phyloP scores from a whole-genome alignment of 2,113 vertebrate species.

The Excalfactoria chinensis region DNA sequence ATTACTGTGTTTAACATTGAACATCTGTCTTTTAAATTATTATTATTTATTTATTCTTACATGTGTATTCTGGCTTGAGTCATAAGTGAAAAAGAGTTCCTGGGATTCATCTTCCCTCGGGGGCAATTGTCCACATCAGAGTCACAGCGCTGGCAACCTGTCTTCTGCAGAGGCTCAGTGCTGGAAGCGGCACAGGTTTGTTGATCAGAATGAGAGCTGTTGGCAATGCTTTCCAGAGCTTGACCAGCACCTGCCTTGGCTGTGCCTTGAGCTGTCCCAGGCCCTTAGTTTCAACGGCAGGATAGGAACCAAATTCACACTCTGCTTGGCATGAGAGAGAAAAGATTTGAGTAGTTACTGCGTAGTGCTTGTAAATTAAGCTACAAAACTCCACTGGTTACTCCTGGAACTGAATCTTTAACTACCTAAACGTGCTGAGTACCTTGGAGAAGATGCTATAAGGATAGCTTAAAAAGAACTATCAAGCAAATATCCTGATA shows the following conservation, averaged over 20 bases:
- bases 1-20: background rate
- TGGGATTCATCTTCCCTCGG: background rate
- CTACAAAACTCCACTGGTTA: background rate
- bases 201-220: background rate
- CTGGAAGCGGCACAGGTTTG: background rate
- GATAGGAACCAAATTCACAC: background rate
- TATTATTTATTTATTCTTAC: constrained; percentile 21
- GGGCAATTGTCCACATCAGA: background rate
- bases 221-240: background rate
- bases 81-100: background rate
- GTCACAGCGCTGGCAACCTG: background rate
- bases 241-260: background rate
- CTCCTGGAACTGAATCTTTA: background rate
- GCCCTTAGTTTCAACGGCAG: background rate
- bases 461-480: background rate
- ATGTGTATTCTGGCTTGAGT: background rate
- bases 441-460: background rate
- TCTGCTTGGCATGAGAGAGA: background rate
- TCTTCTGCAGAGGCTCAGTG: accelerated
- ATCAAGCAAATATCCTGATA: background rate
- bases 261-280: background rate
- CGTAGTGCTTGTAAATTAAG: background rate
- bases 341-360: background rate
- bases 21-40: constrained; percentile 26
- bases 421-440: background rate